Evolutionary conservation across 2,113 vertebrate species (phyloP).

Genomic region (Aptenodytes patagonicus): DNA sequence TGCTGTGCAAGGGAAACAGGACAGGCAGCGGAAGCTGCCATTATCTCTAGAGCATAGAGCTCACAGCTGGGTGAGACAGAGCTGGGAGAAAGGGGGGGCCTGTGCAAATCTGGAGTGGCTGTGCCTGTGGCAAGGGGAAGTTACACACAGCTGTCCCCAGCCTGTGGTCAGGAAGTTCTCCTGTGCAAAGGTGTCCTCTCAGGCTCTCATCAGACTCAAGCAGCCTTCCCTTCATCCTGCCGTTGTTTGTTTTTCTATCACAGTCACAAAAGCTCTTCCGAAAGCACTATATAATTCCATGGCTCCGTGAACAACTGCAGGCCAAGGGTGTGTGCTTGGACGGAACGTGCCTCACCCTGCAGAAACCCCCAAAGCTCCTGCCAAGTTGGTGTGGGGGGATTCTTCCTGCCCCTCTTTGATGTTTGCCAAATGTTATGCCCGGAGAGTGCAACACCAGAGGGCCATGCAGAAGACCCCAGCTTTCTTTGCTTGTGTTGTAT

Average conservation of each 20-base stretch:
- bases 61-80: not conserved
- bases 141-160: not conserved
- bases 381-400: not conserved
- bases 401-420: not conserved
- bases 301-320: not conserved
- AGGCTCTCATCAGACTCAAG: not conserved
- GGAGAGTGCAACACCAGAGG: not conserved
- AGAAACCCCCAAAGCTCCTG: not conserved
- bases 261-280: not conserved
- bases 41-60: not conserved
- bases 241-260: not conserved
- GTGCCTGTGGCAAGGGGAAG: not conserved
- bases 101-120: not conserved
- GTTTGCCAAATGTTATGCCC: not conserved
- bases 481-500: not conserved
- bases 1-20: not conserved
- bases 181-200: not conserved
- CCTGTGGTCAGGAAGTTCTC: not conserved
- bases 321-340: not conserved
- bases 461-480: not conserved
- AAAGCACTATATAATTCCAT: not conserved
- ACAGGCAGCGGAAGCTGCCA: rapidly evolving
- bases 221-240: not conserved
- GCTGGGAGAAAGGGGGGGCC: not conserved
- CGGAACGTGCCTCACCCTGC: not conserved